Evolutionary conservation across 2,888 invertebrate species (phyloP).

Genomic region (Leuctra nigra): DNA sequence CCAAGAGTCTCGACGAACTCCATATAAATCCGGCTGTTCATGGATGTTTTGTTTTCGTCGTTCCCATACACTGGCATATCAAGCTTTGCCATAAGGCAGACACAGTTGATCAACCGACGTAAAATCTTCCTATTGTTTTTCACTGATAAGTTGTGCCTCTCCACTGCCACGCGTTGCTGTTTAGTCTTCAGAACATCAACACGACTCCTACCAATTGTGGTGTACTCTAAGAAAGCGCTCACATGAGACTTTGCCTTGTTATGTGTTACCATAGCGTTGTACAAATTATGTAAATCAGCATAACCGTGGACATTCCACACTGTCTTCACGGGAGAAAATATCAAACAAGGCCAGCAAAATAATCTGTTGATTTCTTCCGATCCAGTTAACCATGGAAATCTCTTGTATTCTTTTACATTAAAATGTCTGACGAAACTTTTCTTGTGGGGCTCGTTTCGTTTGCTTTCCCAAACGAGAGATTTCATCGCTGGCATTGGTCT

Average conservation of each 20-base stretch:
- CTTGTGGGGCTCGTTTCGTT: too few relatives aligned
- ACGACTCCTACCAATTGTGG: background rate
- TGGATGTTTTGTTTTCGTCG: background rate
- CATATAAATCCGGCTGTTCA: too few relatives aligned
- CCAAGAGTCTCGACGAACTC: too few relatives aligned
- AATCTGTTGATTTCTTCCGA: background rate
- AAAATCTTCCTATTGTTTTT: background rate
- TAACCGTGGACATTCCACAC: background rate
- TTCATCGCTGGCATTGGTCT: background rate
- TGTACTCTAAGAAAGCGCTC: background rate
- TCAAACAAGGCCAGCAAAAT: background rate
- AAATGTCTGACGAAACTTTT: background rate
- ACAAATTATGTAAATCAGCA: background rate
- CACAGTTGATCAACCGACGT: background rate
- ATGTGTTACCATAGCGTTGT: background rate
- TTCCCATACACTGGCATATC: background rate
- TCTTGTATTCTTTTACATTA: background rate
- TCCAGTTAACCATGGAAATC: background rate
- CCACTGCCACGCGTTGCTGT: background rate
- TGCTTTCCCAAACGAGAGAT: too few relatives aligned
- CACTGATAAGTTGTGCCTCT: background rate
- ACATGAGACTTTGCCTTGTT: background rate
- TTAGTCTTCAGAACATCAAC: background rate
- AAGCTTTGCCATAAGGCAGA: background rate
- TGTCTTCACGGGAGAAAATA: background rate